Base-by-base conservation (phyloP, 2,888 invertebrate species). In the Phania funesta region DNA sequence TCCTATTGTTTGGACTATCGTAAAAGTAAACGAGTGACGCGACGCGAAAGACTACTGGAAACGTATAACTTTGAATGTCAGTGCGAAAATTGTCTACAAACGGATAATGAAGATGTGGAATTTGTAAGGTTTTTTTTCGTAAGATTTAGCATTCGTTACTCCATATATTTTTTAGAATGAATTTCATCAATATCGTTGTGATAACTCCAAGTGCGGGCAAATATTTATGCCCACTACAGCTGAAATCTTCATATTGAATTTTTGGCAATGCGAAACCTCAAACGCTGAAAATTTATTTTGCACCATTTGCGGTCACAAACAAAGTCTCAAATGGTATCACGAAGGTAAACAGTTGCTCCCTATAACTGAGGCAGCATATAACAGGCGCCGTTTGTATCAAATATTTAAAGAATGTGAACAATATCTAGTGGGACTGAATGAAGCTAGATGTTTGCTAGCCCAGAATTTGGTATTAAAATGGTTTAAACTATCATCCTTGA, bases 1-100 rank as follows among this genome's bases (percentile, higher is more conserved):
- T 97, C 97, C 88, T 98, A 98, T 90, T 96, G 95, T 9, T 94
- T 95, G 58, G 95, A 96, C 89, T 95, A 93, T 84, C 93, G 94
- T 41, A 92, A 94, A 74, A 94, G 94, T 92, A 88, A 92, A 0
- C 92, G 92, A 32, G 87, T 92, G 3, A 92, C 93, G 18, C 92
- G 98, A 1, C 93, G 94, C 79, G 90, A 92, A 18, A 91, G 92
- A 6, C 92, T 98, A 32, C 89, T 92, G 68, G 92, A 92, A 18
- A 95, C 95, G 86, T 98, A 97, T 90, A 93, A 93, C 89, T 98
- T 98, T 90, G 90, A 91, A 0, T 98, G 98, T 90, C 88, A 91
- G 54, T 98, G 98, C 89, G 87, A 90, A 5, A 93, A 94, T 35
- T 98, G 98, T 89, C 6, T 46, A 8, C 29, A 70, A 16, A 52